A percentile compares a stretch with the other conserved stretches of the same genome.
Evolutionary conservation across 2,797 vertebrate genomes (phyloP).

Genomic region (Poliocrania exsul): DNA sequence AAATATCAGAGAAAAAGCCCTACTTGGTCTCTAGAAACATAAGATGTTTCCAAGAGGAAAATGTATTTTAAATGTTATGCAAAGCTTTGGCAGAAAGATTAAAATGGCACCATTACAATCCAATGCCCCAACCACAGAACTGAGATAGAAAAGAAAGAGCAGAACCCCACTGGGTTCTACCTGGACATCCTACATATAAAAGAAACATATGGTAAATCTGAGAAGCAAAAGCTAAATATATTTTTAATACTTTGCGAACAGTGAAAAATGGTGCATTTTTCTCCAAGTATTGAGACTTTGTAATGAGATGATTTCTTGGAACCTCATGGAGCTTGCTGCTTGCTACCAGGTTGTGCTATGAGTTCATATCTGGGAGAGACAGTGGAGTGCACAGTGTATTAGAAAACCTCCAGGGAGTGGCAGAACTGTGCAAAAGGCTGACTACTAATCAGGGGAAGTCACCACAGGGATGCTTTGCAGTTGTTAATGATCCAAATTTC

Average conservation of each 20-base stretch:
- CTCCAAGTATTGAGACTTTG: background rate
- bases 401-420: background rate
- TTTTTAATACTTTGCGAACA: background rate
- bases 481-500: background rate
- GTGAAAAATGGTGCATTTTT: background rate
- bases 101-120: background rate
- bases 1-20: background rate
- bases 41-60: background rate
- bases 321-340: background rate
- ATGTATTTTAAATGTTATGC: background rate
- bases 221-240: background rate
- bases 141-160: background rate
- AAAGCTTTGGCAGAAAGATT: background rate
- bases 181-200: background rate
- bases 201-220: background rate
- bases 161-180: background rate
- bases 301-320: background rate
- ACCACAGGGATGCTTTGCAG: background rate
- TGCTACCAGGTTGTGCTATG: rapidly evolving
- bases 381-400: rapidly evolving
- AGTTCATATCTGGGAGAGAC: background rate
- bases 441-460: background rate
- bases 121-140: background rate
- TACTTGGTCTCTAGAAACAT: background rate
- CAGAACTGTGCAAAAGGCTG: background rate